phyloP scores from a whole-genome alignment of 2,888 invertebrate species.

The Arctia plantaginis region DNA sequence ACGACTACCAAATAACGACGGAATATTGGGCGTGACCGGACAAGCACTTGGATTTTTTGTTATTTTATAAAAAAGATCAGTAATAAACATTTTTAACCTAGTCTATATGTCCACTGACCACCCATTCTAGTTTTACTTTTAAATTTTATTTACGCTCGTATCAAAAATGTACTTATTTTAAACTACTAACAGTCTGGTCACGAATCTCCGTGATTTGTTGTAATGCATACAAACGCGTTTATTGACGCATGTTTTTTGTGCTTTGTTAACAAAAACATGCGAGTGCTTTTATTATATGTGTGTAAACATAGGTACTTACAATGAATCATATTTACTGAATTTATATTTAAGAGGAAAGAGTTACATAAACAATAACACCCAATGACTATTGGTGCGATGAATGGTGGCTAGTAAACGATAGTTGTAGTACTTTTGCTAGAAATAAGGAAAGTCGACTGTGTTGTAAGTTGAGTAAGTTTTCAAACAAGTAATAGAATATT shows the following conservation, averaged over 20 bases:
- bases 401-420: no score
- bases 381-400: no score
- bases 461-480: no score
- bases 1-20: no score
- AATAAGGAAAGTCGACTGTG: no score
- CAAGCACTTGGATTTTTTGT: no score
- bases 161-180: background rate
- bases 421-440: no score
- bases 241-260: conserved; percentile 4
- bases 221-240: conserved; percentile 9
- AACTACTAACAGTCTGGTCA: conserved; percentile 2
- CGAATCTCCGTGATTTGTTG: conserved; percentile 7
- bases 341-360: background rate
- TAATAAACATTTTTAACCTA: background rate
- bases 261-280: conserved; percentile 7
- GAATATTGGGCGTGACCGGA: no score
- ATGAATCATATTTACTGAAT: background rate
- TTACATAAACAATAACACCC: background rate
- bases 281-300: background rate
- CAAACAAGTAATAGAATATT: no score
- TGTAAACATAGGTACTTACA: background rate
- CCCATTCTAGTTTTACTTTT: conserved; percentile 6
- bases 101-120: background rate
- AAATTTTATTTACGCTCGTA: conserved; percentile 8
- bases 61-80: background rate